These are phyloP conservation scores for Drosophila birchii DNA, from an alignment of 2,888 invertebrate genomes.

Conservation along the genomic window DNA sequence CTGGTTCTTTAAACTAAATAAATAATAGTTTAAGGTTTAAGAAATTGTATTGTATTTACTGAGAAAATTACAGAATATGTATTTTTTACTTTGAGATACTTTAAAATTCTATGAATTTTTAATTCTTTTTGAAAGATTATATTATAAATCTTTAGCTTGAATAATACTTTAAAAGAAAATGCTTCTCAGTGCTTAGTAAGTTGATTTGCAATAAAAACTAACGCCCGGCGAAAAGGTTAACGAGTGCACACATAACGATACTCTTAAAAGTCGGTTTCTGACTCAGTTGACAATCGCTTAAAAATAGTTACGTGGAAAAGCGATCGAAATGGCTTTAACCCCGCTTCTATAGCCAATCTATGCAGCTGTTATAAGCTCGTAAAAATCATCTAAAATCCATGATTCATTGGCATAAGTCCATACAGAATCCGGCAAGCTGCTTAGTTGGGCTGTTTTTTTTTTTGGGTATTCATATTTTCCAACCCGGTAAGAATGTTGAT, in stretches of 20 bases:
- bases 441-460: slow-evolving; percentile 15
- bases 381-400: slow-evolving; percentile 41
- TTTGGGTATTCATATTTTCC: slow-evolving; percentile 11
- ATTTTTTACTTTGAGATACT: too few relatives aligned
- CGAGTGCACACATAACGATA: not conserved
- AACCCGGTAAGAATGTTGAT: slow-evolving; percentile 22
- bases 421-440: slow-evolving; percentile 21
- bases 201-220: not conserved
- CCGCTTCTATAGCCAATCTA: slow-evolving; percentile 10
- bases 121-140: not conserved
- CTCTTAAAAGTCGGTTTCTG: slow-evolving; percentile 7
- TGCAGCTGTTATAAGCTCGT: slow-evolving; percentile 45
- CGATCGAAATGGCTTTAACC: slow-evolving; percentile 6
- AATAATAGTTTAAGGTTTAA: too few relatives aligned
- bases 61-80: too few relatives aligned
- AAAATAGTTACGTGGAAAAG: slow-evolving; percentile 28
- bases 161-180: not conserved
- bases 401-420: slow-evolving; percentile 37
- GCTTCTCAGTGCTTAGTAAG: not conserved
- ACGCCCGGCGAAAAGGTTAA: slow-evolving; percentile 16
- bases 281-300: slow-evolving; percentile 18
- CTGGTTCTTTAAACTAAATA: not conserved
- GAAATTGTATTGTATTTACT: not conserved
- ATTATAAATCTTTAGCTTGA: not conserved
- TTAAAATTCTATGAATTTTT: not conserved